phyloP scores from a whole-genome alignment of 2,113 vertebrate species.

The Oophaga pumilio region DNA sequence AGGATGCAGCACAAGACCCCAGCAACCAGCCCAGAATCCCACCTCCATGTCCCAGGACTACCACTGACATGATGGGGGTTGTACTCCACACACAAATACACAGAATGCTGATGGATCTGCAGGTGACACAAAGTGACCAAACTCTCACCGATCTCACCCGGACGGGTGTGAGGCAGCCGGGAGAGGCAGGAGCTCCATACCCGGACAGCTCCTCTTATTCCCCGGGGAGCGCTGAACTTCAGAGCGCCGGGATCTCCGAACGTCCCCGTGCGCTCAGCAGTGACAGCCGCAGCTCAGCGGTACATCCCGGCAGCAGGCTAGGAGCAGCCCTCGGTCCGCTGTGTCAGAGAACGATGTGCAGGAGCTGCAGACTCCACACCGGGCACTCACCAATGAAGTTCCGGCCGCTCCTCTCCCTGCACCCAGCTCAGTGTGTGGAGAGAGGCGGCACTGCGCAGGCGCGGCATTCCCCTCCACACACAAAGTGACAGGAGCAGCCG shows the following conservation, averaged over 20 bases:
- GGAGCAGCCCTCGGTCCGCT: not conserved
- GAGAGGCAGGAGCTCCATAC: conserved; percentile 27
- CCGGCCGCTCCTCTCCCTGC: conserved; percentile 44
- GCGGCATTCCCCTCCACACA: not conserved
- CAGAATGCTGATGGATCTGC: not conserved
- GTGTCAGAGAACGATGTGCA: not conserved
- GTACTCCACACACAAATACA: not conserved
- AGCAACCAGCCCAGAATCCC: not conserved
- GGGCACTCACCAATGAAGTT: conserved; percentile 33
- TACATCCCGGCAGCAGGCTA: not conserved
- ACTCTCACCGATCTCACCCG: conserved; percentile 32
- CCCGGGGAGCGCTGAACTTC: conserved; percentile 3
- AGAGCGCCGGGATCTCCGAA: not conserved
- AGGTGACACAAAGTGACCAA: not conserved
- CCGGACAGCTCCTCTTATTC: not conserved
- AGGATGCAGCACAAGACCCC: no score
- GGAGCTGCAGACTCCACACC: not conserved
- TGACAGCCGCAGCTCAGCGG: not conserved
- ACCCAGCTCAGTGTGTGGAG: conserved; percentile 1
- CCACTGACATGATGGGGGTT: not conserved
- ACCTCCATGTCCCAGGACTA: not conserved
- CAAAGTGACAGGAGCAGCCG: not conserved
- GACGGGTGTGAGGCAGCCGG: conserved; percentile 15
- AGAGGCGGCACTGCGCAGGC: conserved; percentile 31
- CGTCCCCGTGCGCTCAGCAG: not conserved